Evolutionary conservation across 2,797 vertebrate genomes (phyloP), one percentile per base, ranked within the genome.

Genomic region (Cossypha caffra): DNA sequence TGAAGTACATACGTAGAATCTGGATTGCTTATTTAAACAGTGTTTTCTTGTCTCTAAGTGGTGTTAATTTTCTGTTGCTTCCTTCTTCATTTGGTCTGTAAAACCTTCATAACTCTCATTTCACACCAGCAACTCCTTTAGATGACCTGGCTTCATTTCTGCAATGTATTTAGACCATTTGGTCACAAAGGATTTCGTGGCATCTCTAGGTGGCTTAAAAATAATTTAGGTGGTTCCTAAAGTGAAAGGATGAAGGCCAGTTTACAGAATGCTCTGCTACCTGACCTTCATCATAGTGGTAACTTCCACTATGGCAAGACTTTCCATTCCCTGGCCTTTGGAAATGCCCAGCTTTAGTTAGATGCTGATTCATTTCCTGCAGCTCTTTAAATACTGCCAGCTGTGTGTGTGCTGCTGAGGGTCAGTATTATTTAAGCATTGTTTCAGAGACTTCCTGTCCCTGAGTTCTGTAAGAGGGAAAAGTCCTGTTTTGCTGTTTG

Each of bases 371-470:
- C 95, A 96, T 97, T 98, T 98, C 97, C 97, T 97, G 93, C 79
- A 95, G 84, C 86, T 86, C 73, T 96, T 96, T 96, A 92, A 97
- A 96, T 37, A 86, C 55, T 86, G 93, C 47, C 96, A 97, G 91
- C 95, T 97, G 93, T 82, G 80, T 85, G 88, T 75, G 81, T 82
- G 91, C 86, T 96, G 91, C 84, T 57, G 71, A 91, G 90, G 85
- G 93, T 92, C 19, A 5, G 69, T 68, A 86, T 94, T 96, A 88
- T 97, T 97, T 55, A 66, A 85, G 75, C 78, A 97, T 92, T 95
- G 88, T 97, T 98, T 96, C 77, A 91, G 93, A 96, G 83, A 90
- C 86, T 97, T 98, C 97, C 97, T 97, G 96, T 96, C 77, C 94
- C 81, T 93, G 77, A 95, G 58, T 76, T 92, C 63, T 85, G 42